phyloP scores from a whole-genome alignment of 2,888 invertebrate genomes.

The Allacma fusca region DNA sequence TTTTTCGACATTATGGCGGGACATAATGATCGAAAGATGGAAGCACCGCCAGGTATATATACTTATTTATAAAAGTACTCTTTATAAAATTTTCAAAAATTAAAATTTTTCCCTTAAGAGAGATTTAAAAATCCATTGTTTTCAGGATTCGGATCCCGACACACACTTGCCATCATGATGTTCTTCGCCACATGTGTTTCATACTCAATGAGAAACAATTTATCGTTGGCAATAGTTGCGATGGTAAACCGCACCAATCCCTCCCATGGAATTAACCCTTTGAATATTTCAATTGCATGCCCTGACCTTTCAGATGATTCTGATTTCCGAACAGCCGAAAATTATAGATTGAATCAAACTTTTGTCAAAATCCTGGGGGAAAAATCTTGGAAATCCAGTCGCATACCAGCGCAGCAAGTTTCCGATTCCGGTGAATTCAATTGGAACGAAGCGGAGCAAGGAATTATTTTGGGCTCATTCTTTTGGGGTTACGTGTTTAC shows the following conservation, averaged over 20 bases:
- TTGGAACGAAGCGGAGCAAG: constrained; percentile 25
- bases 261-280: not conserved
- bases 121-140: no score
- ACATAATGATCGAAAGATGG: no score
- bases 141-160: constrained; percentile 29
- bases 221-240: constrained; percentile 56
- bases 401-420: not conserved
- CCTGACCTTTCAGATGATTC: no score
- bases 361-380: no score
- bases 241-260: constrained; percentile 51
- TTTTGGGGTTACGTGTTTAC: constrained; percentile 28
- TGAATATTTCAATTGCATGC: not conserved
- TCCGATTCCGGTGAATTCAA: not conserved
- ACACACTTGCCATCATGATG: constrained; percentile 37
- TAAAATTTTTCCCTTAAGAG: no score
- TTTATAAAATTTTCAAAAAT: no score
- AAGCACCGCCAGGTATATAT: no score
- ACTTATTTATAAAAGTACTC: no score
- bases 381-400: no score
- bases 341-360: no score
- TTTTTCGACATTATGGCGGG: no score
- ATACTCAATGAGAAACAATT: constrained; percentile 55
- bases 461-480: constrained; percentile 23
- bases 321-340: no score
- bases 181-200: constrained; percentile 52